A percentile compares a stretch with the other conserved stretches of the same genome.
Evolutionary conservation across 2,888 invertebrate genomes (phyloP).

Genomic region (Thymelicus sylvestris): DNA sequence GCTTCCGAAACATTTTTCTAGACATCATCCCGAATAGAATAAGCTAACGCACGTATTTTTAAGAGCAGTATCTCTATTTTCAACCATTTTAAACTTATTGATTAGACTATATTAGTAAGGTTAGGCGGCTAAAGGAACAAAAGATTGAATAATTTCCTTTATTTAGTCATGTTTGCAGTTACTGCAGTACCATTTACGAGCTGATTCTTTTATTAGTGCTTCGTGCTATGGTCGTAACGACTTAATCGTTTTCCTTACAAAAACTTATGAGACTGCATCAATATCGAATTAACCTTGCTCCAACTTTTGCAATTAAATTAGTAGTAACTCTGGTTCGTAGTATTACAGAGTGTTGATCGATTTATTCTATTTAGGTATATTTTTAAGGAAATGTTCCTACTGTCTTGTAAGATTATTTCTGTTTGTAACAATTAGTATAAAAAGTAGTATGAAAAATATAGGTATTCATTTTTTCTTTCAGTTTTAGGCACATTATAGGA

Average conservation of each 20-base stretch:
- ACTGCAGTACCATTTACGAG: constrained; percentile 8
- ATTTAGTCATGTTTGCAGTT: neutral
- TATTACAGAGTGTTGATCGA: neutral
- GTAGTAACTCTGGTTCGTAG: constrained; percentile 4
- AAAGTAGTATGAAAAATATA: no score
- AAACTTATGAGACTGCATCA: constrained; percentile 50
- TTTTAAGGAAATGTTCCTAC: no score
- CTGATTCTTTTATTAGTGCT: constrained; percentile 24
- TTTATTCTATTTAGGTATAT: neutral
- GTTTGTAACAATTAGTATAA: neutral
- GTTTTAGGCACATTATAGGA: no score
- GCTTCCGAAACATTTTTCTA: no score
- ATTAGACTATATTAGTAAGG: neutral
- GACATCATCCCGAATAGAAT: no score
- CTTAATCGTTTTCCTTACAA: constrained; percentile 50
- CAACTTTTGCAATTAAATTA: constrained; percentile 47
- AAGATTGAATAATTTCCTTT: neutral
- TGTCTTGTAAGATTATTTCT: neutral
- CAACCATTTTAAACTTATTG: no score
- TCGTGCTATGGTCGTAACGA: constrained; percentile 25
- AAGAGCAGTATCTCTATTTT: no score
- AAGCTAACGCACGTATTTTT: no score
- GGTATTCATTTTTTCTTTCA: no score
- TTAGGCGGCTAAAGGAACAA: neutral
- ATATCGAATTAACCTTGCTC: constrained; percentile 56